Conservation (phyloP, 1,140 invertebrate species). For the Zaprionus vittiger region DNA sequence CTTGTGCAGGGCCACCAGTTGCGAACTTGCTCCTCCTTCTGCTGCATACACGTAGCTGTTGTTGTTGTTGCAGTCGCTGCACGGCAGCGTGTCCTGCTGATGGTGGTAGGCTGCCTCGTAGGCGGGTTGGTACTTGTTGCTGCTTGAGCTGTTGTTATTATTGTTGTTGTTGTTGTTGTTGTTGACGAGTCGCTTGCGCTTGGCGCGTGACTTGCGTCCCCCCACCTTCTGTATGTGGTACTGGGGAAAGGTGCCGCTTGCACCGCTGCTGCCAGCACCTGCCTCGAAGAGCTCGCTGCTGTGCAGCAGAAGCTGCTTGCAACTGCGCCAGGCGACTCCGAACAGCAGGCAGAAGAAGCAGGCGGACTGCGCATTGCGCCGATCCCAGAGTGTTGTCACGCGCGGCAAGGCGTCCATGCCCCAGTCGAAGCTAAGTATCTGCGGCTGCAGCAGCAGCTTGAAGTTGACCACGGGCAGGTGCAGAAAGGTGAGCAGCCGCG, state of each 20-base stretch:
- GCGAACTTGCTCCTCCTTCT: conserved; percentile 37
- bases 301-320: conserved; percentile 44
- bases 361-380: conserved; percentile 89
- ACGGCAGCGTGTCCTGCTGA: conserved; percentile 58
- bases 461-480: conserved; percentile 95
- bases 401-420: conserved; percentile 96
- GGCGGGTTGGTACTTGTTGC: conserved; percentile 65
- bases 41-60: conserved; percentile 59
- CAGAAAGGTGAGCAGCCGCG: conserved; percentile 92
- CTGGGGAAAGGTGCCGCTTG: conserved; percentile 41
- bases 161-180: conserved; percentile 49
- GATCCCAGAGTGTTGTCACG: conserved; percentile 90
- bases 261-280: not conserved
- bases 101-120: conserved; percentile 65
- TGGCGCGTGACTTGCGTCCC: conserved; percentile 73
- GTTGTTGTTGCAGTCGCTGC: conserved; percentile 73
- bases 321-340: conserved; percentile 84
- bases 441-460: conserved; percentile 92
- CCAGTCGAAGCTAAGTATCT: conserved; percentile 96
- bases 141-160: conserved; percentile 40
- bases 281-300: conserved; percentile 7
- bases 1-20: conserved; percentile 59
- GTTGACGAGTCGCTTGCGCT: conserved; percentile 67
- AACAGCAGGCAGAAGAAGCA: conserved; percentile 89
- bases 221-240: conserved; percentile 73